Base-by-base conservation (phyloP, 2,888 invertebrate genomes). In the Caenorhabditis sp. region DNA sequence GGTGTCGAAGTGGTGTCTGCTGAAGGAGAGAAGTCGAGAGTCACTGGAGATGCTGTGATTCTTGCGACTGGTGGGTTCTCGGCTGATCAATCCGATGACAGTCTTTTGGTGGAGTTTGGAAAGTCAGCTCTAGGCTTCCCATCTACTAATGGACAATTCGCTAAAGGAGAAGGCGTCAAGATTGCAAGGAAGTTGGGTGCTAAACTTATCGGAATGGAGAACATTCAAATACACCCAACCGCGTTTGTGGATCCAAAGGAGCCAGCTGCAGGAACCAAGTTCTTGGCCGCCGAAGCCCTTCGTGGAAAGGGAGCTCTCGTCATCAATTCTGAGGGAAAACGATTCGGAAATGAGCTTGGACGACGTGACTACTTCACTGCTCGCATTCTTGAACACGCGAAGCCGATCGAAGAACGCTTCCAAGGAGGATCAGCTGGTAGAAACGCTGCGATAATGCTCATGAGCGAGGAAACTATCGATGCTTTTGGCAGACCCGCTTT, bases 251-350 rank as follows among this genome's bases (percentile, higher is more conserved):
- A 92, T 66, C 91, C 92, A 6, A 90, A 90, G 28, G 85, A 87
- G 4, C 92, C 92, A 12, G 63, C 54, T 1, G 91, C 86, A 3
- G 63, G 51, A 19, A 92, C 92, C 4, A 92, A 92, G 73, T 92
- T 92, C 82, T 82, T 92, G 49, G 92, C 92, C 0, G 92, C 92
- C 14, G 92, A 92, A 64, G 92, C 92, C 24, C 84, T 92, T 22
- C 81, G 92, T 14, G 92, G 92, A 69, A 91, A 91, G 70, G 92
- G 92, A 35, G 91, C 90, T 7, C 64, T 92, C 26, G 75, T 90
- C 86, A 77, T 92, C 24, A 91, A 89, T 66, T 81, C 88, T 7
- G 77, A 90, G 8, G 92, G 92, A 14, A 44, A 81, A 28, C 86
- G 92, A 5, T 92, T 92, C 80, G 91, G 88, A 58, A 91, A 92